Percentiles rank a stretch among this genome's conserved stretches.
Conservation (phyloP, 1,140 invertebrate species). For the Pissodes strobi region DNA sequence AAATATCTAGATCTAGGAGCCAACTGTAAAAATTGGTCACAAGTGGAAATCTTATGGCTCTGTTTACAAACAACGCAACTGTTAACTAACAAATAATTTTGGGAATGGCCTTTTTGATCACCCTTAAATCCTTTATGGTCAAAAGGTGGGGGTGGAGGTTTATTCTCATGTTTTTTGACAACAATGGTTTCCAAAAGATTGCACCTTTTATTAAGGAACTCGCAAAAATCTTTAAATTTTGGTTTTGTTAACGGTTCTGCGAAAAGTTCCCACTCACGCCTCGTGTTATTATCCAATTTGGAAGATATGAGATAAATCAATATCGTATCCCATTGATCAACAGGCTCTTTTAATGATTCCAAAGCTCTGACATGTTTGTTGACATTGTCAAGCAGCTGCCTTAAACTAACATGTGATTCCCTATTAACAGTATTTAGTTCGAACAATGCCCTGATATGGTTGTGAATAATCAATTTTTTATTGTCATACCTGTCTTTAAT, state of each 20-base stretch:
- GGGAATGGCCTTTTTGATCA: neutral
- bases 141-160: neutral
- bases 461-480: constrained; percentile 18
- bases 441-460: constrained; percentile 21
- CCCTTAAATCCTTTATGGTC: constrained; percentile 8
- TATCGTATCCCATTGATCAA: constrained; percentile 40
- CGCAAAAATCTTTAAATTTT: constrained; percentile 3
- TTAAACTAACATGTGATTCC: constrained; percentile 29
- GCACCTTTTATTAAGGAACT: constrained; percentile 14
- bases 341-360: constrained; percentile 23
- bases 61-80: constrained; percentile 23
- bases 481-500: constrained; percentile 30
- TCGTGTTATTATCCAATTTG: constrained; percentile 22
- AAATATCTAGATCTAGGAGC: neutral
- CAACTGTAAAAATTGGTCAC: constrained; percentile 17
- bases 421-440: constrained; percentile 9
- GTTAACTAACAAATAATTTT: neutral
- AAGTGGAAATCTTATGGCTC: constrained; percentile 23
- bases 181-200: constrained; percentile 18
- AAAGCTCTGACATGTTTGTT: constrained; percentile 38
- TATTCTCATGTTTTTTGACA: constrained; percentile 1
- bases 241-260: neutral
- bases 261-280: constrained; percentile 23
- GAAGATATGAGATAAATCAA: constrained; percentile 33
- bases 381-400: constrained; percentile 36